Evolutionary conservation across 2,888 invertebrate species (phyloP).

Genomic region (Calameuta idolon): DNA sequence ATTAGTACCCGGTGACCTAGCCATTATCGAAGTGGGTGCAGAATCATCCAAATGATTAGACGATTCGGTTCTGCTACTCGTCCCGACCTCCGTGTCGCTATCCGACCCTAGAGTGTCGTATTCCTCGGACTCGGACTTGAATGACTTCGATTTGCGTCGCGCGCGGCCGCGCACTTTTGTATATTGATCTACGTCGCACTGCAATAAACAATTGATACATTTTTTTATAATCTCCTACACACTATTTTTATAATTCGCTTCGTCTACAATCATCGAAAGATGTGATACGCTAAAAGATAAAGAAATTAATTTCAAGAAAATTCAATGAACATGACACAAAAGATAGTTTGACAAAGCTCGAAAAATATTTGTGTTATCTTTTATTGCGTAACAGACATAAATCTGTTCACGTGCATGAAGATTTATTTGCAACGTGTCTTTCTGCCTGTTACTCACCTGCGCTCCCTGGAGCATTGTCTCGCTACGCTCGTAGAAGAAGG

Average conservation of each 20-base stretch:
- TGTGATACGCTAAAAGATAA: background rate
- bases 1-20: constrained; percentile 61
- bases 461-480: constrained; percentile 62
- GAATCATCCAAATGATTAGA: constrained; percentile 69
- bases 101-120: constrained; percentile 72
- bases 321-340: background rate
- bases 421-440: background rate
- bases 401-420: background rate
- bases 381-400: constrained; percentile 6
- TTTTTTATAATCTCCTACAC: background rate
- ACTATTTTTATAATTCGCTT: background rate
- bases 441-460: constrained; percentile 45
- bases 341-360: background rate
- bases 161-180: constrained; percentile 63
- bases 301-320: background rate
- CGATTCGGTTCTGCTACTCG: constrained; percentile 68
- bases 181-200: constrained; percentile 62
- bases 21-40: constrained; percentile 59
- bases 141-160: constrained; percentile 69
- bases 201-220: constrained; percentile 27
- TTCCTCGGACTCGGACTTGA: constrained; percentile 72
- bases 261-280: background rate
- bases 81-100: constrained; percentile 69
- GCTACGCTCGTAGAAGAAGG: constrained; percentile 63
- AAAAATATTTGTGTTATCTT: constrained; percentile 7